These are phyloP conservation scores for Glossosoma conforme DNA, from an alignment of 1,140 invertebrate species.

Conservation along the genomic window DNA sequence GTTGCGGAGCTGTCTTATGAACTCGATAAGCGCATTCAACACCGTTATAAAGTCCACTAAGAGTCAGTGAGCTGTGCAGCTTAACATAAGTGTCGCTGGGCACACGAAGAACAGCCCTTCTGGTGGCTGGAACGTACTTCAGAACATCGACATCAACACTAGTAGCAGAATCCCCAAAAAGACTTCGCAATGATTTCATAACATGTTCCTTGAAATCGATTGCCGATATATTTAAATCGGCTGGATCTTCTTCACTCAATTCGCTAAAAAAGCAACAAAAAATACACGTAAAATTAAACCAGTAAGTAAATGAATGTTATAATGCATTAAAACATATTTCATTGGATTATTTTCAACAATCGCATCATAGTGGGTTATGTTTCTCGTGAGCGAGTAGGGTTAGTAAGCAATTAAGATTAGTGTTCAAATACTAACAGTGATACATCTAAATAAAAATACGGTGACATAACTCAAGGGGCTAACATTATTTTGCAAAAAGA, in stretches of 20 bases:
- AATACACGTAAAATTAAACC: conserved; percentile 12
- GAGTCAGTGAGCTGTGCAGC: conserved; percentile 52
- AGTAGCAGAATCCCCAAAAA: conserved; percentile 58
- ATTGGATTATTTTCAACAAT: background rate
- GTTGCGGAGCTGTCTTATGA: conserved; percentile 45
- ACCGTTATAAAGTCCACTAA: conserved; percentile 51
- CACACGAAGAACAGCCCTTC: conserved; percentile 54
- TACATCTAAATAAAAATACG: conserved; percentile 40
- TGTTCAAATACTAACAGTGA: conserved; percentile 39
- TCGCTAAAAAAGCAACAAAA: conserved; percentile 45
- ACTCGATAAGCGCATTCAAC: conserved; percentile 52
- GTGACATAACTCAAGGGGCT: conserved; percentile 32
- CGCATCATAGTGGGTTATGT: conserved; percentile 1
- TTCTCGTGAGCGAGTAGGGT: background rate
- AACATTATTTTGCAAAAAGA: conserved; percentile 7
- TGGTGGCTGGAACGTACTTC: conserved; percentile 47
- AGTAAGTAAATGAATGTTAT: background rate
- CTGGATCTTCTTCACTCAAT: conserved; percentile 39
- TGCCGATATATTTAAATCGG: conserved; percentile 40
- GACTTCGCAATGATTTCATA: conserved; percentile 45
- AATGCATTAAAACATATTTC: background rate
- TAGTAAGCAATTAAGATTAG: conserved; percentile 10
- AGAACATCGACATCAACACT: conserved; percentile 53
- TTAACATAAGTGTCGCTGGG: conserved; percentile 51
- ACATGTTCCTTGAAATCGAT: conserved; percentile 56